phyloP scores from a whole-genome alignment of 2,888 invertebrate genomes.

The Coelinius sp. region DNA sequence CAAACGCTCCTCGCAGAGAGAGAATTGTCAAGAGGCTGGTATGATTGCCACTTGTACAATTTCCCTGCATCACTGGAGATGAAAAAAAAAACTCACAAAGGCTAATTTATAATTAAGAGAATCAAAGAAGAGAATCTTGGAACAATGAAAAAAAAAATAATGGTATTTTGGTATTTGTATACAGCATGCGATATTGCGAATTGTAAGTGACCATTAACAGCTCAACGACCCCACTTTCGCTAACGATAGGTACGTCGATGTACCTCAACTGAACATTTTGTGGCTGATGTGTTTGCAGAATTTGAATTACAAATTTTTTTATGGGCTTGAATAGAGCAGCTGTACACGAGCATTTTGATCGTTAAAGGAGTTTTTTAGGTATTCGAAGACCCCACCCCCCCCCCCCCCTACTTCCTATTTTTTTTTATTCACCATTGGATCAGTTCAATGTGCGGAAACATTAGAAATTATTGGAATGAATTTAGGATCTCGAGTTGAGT shows the following conservation, averaged over 20 bases:
- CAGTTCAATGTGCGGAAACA: neutral
- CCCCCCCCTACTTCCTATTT: no score
- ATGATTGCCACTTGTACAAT: neutral
- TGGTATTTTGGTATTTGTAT: neutral
- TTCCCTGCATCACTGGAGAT: neutral
- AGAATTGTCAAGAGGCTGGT: neutral
- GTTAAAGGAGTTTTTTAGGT: neutral
- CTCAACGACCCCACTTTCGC: conserved; percentile 6
- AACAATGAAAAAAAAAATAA: neutral
- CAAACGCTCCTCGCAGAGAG: neutral
- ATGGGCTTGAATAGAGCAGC: conserved; percentile 5
- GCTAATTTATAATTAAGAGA: conserved; percentile 12
- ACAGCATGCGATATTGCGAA: neutral
- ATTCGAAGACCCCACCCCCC: no score
- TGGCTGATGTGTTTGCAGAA: neutral
- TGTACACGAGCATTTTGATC: conserved; percentile 6
- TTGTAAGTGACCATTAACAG: conserved; percentile 9
- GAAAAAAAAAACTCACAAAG: neutral
- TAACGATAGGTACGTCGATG: conserved; percentile 20
- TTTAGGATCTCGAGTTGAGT: neutral
- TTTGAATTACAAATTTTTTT: conserved; percentile 10
- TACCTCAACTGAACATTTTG: conserved; percentile 19
- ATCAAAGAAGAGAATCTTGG: neutral
- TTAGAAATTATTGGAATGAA: neutral
- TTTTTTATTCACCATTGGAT: no score